Evolutionary conservation across 2,797 vertebrate genomes (phyloP).

Genomic region (Sebastes goodei): DNA sequence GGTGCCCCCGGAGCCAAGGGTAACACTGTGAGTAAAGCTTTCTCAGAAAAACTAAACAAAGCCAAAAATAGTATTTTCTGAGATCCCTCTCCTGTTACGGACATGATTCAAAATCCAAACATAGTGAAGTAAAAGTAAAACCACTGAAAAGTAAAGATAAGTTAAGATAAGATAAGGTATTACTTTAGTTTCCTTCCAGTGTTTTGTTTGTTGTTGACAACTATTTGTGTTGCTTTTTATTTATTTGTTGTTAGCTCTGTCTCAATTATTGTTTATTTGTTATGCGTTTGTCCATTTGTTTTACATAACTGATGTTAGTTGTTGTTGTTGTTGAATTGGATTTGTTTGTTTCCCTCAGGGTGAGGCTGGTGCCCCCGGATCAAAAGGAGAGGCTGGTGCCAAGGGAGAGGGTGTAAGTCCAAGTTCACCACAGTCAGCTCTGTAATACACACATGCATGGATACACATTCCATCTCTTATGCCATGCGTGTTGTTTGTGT

Average conservation of each 20-base stretch:
- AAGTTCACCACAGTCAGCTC: constrained; percentile 6
- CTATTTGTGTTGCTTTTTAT: not conserved
- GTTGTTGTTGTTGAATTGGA: not conserved
- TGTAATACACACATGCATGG: not conserved
- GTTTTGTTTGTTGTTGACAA: not conserved
- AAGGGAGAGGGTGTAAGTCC: constrained; percentile 94
- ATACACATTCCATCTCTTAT: not conserved
- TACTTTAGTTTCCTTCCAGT: not conserved
- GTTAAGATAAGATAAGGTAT: not conserved
- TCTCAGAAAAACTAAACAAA: not conserved
- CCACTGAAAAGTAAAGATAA: not conserved
- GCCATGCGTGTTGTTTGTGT: not conserved
- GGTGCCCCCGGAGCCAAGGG: constrained; percentile 94
- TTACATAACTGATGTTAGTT: not conserved
- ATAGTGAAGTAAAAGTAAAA: not conserved
- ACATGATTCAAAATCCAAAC: not conserved
- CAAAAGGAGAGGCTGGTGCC: constrained; percentile 92
- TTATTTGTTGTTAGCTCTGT: not conserved
- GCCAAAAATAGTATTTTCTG: not conserved
- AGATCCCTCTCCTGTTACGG: not conserved
- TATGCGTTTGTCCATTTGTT: not conserved
- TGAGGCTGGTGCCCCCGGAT: constrained; percentile 89
- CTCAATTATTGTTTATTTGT: not conserved
- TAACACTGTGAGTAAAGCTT: constrained; percentile 89
- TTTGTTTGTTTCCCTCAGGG: constrained; percentile 82